phyloP scores from a whole-genome alignment of 2,113 vertebrate genomes.

The Cynoglossus semilaevis region DNA sequence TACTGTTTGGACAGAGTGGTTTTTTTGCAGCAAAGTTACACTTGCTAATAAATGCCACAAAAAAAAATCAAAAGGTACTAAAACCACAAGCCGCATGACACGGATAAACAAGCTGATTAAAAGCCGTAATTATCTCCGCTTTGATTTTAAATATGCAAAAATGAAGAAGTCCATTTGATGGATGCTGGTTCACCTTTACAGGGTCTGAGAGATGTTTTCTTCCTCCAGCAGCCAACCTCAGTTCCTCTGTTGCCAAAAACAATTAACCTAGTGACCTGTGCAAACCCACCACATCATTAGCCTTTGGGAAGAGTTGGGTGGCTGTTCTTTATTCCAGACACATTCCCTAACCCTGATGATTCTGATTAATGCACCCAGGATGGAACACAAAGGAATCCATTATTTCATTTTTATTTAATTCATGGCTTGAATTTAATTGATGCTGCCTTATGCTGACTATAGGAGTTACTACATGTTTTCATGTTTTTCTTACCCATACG shows the following conservation, averaged over 20 bases:
- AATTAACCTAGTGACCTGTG: slow-evolving; percentile 52
- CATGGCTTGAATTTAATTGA: not conserved
- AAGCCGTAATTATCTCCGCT: slow-evolving; percentile 35
- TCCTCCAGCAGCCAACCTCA: slow-evolving; percentile 30
- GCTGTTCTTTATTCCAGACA: slow-evolving; percentile 25
- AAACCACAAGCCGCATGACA: slow-evolving; percentile 22
- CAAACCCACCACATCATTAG: slow-evolving; percentile 49
- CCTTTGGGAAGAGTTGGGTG: slow-evolving; percentile 27
- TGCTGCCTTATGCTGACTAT: not conserved
- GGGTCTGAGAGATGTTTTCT: slow-evolving; percentile 2
- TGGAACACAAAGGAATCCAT: slow-evolving; percentile 12
- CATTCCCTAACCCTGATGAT: slow-evolving; percentile 18
- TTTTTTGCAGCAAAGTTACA: not conserved
- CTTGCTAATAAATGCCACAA: not conserved
- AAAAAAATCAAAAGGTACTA: slow-evolving; percentile 20
- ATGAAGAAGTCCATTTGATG: slow-evolving; percentile 20
- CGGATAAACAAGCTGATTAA: slow-evolving; percentile 44
- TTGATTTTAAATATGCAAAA: slow-evolving; percentile 16
- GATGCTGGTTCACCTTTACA: slow-evolving; percentile 17
- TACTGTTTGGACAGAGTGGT: no score
- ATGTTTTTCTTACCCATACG: not conserved
- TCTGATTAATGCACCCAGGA: slow-evolving; percentile 24
- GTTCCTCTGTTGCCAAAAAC: slow-evolving; percentile 40
- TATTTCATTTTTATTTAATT: slow-evolving; percentile 1
- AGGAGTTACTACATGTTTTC: not conserved